phyloP scores from a whole-genome alignment of 2,797 vertebrate species.

The Florisuga fusca region DNA sequence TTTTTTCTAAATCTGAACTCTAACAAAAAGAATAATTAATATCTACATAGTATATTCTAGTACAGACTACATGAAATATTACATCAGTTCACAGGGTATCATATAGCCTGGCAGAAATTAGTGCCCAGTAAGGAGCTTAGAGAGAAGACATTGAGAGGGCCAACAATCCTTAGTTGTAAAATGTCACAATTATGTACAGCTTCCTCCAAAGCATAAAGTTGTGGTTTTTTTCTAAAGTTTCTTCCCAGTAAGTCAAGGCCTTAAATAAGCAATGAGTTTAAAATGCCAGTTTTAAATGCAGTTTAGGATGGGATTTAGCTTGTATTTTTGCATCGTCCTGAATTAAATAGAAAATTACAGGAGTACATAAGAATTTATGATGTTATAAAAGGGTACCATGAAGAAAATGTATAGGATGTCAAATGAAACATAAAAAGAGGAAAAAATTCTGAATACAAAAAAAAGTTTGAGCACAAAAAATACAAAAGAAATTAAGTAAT shows the following conservation, averaged over 20 bases:
- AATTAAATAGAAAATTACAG: neutral
- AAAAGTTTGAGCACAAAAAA: neutral
- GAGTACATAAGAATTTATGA: neutral
- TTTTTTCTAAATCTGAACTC: conserved; percentile 5
- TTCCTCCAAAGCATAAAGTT: neutral
- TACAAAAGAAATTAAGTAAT: accelerated
- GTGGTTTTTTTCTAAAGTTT: neutral
- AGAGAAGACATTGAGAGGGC: neutral
- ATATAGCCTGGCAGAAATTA: neutral
- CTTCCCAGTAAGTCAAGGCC: neutral
- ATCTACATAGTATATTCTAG: neutral
- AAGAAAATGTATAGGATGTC: neutral
- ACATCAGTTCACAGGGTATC: neutral
- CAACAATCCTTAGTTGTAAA: conserved; percentile 2
- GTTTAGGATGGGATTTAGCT: neutral
- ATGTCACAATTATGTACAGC: neutral
- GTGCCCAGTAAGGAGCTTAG: neutral
- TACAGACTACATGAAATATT: neutral
- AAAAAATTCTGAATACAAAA: neutral
- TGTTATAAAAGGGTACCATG: neutral
- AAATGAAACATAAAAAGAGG: neutral
- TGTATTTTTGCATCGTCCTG: neutral
- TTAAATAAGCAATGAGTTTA: neutral
- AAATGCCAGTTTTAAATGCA: neutral
- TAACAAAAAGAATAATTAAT: conserved; percentile 40